phyloP scores from a whole-genome alignment of 2,888 invertebrate genomes.

The Caenorhabditis auriculariae region DNA sequence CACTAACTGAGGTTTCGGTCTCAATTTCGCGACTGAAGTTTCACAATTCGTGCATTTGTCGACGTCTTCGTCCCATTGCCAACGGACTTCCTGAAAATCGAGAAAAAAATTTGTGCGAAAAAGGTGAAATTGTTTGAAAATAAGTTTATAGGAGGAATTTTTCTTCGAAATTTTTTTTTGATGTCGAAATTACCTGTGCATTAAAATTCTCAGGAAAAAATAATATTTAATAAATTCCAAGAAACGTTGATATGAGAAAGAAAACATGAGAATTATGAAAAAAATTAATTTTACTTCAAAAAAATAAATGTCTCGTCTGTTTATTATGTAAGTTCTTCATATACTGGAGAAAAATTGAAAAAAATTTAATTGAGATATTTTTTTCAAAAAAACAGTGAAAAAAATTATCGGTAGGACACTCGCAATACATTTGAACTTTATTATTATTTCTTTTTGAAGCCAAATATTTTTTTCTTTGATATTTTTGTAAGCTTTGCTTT shows the following conservation, averaged over 20 bases:
- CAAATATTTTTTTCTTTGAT: background rate
- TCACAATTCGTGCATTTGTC: slow-evolving; percentile 36
- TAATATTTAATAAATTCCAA: background rate
- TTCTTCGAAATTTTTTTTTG: background rate
- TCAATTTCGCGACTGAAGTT: slow-evolving; percentile 22
- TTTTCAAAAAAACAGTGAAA: too few species aligned
- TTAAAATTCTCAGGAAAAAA: background rate
- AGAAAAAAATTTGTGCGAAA: background rate
- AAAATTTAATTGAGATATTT: too few species aligned
- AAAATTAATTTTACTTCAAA: too few species aligned
- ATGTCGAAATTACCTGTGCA: background rate
- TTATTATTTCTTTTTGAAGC: background rate
- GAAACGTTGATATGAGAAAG: background rate
- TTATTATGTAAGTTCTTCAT: too few species aligned
- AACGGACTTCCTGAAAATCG: slow-evolving; percentile 73
- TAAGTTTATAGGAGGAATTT: too few species aligned
- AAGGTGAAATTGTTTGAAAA: too few species aligned
- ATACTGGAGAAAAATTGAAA: too few species aligned
- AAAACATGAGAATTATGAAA: too few species aligned
- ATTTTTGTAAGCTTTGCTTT: background rate
- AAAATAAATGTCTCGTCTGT: too few species aligned
- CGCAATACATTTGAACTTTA: background rate
- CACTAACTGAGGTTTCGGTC: slow-evolving; percentile 42
- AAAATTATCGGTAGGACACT: background rate
- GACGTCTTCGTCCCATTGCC: slow-evolving; percentile 97